Evolutionary conservation across 1,140 invertebrate genomes (phyloP), one percentile per base, ranked within the genome.

Genomic region (Elymnias hypermnestra): DNA sequence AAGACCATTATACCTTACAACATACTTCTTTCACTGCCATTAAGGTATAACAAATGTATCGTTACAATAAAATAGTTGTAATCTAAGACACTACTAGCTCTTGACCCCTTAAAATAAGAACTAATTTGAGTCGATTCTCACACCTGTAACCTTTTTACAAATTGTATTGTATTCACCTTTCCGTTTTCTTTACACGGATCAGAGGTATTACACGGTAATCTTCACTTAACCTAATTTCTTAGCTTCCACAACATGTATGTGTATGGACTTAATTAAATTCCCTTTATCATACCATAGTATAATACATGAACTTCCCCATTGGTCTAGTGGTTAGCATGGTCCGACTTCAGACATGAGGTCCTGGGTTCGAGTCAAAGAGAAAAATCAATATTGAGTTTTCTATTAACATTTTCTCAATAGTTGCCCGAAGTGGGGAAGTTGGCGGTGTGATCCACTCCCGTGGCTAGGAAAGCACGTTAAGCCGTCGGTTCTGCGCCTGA

Each of bases 171-270:
- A 5, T 29, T 13, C 26, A 29, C 26, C 6, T 29, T 29, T 29
- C 9, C 13, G 13, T 29, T 29, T 12, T 29, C 26, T 29, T 29
- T 29, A 12, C 26, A 12, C 7, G 13, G 26, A 29, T 29, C 26
- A 8, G 9, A 12, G 26, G 26, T 12, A 29, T 29, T 12, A 29
- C 9, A 4, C 4, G 26, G 26, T 29, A 29, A 29, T 29, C 26
- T 29, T 9, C 26, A 29, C 26, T 29, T 29, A 29, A 29, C 26
- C 26, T 29, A 29, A 29, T 29, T 29, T n/a, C 26, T 29, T 29
- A 29, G 10, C 26, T 29, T n/a, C 26, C 9, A 4, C 26, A 12
- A 29, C 10, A 12, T 29, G 26, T 12, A 29, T 13, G 26, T 29
- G 26, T 12, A 29, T 29, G 26, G 26, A 12, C 26, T 29, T 12